Conservation (phyloP, 2,888 invertebrate genomes). For the Drosophila demipolita region DNA sequence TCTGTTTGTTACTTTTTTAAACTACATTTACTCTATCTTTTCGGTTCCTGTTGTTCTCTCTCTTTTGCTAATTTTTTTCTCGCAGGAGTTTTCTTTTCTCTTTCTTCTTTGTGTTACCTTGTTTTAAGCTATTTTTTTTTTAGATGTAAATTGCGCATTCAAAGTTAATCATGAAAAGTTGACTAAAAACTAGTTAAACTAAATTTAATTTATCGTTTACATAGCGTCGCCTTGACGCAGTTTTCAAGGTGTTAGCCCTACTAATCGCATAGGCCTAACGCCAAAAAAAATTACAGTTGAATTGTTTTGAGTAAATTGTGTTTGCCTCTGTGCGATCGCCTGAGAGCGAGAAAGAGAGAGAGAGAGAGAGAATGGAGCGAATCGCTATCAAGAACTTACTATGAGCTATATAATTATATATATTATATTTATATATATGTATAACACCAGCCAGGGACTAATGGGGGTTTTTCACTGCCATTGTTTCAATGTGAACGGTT, state of each 20-base stretch:
- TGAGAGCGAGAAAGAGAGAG: neutral
- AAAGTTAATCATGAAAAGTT: neutral
- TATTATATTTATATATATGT: conserved; percentile 4
- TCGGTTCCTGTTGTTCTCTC: neutral
- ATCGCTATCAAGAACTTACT: conserved; percentile 44
- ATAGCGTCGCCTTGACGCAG: neutral
- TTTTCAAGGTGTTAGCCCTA: neutral
- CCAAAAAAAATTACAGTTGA: conserved; percentile 2
- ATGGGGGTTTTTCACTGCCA: conserved; percentile 24
- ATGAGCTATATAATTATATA: conserved; percentile 10
- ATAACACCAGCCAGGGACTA: conserved; percentile 35
- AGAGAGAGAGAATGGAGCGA: neutral
- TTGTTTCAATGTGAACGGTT: conserved; percentile 41
- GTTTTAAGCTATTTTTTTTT: neutral
- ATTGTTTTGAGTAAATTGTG: conserved; percentile 20
- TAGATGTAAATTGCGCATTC: no score
- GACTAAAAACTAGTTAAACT: neutral
- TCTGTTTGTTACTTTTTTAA: no score
- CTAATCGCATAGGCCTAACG: conserved; percentile 1
- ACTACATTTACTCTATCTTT: neutral
- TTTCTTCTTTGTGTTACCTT: neutral
- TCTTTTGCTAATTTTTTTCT: neutral
- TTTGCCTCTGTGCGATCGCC: conserved; percentile 22
- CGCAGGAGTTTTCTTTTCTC: neutral
- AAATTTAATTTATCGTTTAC: neutral